A percentile compares a stretch with the other conserved stretches of the same genome.
Conservation (phyloP, 2,113 vertebrate species). For the Xyrauchen texanus region DNA sequence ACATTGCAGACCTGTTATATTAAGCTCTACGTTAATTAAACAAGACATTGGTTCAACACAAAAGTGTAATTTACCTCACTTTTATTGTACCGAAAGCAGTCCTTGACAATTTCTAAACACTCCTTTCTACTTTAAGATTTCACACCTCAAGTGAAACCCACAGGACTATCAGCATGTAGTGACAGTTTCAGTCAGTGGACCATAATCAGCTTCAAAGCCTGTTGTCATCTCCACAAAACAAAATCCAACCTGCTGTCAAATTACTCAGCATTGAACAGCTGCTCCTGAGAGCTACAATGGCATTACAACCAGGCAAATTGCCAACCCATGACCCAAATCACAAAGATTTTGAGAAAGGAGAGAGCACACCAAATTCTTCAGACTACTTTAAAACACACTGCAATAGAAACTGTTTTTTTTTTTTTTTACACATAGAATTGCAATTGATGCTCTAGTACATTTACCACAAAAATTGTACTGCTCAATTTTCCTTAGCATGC, state of each 20-base stretch:
- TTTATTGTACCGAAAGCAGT: neutral
- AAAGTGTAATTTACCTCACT: neutral
- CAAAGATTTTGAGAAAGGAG: neutral
- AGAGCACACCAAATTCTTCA: neutral
- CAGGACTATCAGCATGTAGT: conserved; percentile 14
- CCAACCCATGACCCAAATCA: conserved; percentile 27
- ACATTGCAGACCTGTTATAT: too few species aligned
- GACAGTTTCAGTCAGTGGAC: neutral
- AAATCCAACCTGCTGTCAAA: conserved; percentile 46
- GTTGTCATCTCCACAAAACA: conserved; percentile 43
- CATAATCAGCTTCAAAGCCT: conserved; percentile 39
- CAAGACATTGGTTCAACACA: too few species aligned
- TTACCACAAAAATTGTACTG: too few species aligned
- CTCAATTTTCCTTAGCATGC: too few species aligned
- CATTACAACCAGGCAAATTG: conserved; percentile 1
- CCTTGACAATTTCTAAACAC: neutral
- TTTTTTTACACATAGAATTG: neutral
- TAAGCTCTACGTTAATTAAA: too few species aligned
- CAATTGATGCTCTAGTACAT: too few species aligned
- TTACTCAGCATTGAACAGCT: conserved; percentile 38
- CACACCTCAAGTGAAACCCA: conserved; percentile 10
- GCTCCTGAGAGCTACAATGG: conserved; percentile 19
- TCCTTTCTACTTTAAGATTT: neutral
- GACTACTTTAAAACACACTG: neutral
- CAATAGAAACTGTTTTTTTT: neutral